phyloP scores from a whole-genome alignment of 1,140 invertebrate genomes.

The Trialeurodes vaporariorum region DNA sequence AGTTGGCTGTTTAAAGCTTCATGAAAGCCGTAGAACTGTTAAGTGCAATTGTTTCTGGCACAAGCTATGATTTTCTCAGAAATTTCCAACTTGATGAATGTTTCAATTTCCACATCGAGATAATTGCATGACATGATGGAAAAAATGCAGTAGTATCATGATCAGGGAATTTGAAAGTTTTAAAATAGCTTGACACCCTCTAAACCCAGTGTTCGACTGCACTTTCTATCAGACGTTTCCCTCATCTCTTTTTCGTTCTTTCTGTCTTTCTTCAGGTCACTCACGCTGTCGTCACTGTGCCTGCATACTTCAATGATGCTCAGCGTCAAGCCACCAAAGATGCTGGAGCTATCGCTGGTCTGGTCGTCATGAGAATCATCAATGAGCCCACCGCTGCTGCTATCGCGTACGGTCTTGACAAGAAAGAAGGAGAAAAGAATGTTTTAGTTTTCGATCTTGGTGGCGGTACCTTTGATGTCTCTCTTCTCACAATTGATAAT shows the following conservation, averaged over 20 bases:
- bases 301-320: constrained; percentile 97
- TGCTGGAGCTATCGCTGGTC: constrained; percentile 77
- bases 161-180: too few species aligned
- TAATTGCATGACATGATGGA: too few species aligned
- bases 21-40: too few species aligned
- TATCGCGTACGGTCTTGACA: constrained; percentile 98
- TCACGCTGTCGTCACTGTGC: constrained; percentile 98
- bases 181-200: too few species aligned
- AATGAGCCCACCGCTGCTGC: constrained; percentile 99
- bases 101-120: too few species aligned
- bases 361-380: constrained; percentile 98
- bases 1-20: too few species aligned
- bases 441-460: constrained; percentile 98
- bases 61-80: too few species aligned
- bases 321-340: constrained; percentile 95
- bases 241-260: background rate
- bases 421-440: constrained; percentile 98
- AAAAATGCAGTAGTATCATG: too few species aligned
- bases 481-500: constrained; percentile 96
- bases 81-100: too few species aligned
- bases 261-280: constrained; percentile 48
- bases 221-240: too few species aligned
- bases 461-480: constrained; percentile 99
- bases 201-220: too few species aligned
- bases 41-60: too few species aligned